phyloP scores from a whole-genome alignment of 2,113 vertebrate genomes.

The Perca flavescens region DNA sequence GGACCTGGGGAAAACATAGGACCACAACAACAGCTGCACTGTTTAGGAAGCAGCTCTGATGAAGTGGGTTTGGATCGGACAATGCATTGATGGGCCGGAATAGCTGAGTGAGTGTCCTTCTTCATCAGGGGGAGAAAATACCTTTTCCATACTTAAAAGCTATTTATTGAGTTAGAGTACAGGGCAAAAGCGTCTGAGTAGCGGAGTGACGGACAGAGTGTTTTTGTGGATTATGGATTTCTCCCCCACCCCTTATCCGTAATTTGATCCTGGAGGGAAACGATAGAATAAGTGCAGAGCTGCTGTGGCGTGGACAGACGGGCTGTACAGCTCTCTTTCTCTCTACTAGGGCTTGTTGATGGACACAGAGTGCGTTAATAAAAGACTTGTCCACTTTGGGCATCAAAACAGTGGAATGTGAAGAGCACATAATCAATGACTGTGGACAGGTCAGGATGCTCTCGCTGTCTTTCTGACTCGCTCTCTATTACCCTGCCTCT shows the following conservation, averaged over 20 bases:
- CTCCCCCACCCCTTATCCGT: constrained; percentile 70
- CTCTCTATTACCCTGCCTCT: constrained; percentile 9
- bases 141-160: constrained; percentile 86
- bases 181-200: constrained; percentile 80
- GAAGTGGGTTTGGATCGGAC: constrained; percentile 71
- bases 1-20: constrained; percentile 26
- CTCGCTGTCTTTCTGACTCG: constrained; percentile 36
- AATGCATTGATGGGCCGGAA: constrained; percentile 65
- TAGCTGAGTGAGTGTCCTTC: constrained; percentile 75
- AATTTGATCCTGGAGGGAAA: constrained; percentile 80
- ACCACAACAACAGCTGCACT: constrained; percentile 53
- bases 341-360: constrained; percentile 76
- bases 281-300: constrained; percentile 79
- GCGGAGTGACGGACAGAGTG: constrained; percentile 80
- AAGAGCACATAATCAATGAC: constrained; percentile 80
- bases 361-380: constrained; percentile 86
- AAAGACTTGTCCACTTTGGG: constrained; percentile 83
- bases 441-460: constrained; percentile 74
- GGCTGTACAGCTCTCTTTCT: constrained; percentile 60
- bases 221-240: constrained; percentile 83
- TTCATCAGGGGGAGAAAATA: constrained; percentile 78
- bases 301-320: constrained; percentile 69
- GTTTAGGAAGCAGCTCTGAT: constrained; percentile 70
- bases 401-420: constrained; percentile 83
- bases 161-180: constrained; percentile 86